Base-by-base conservation (phyloP, 2,113 vertebrate species). In the Archilochus colubris region DNA sequence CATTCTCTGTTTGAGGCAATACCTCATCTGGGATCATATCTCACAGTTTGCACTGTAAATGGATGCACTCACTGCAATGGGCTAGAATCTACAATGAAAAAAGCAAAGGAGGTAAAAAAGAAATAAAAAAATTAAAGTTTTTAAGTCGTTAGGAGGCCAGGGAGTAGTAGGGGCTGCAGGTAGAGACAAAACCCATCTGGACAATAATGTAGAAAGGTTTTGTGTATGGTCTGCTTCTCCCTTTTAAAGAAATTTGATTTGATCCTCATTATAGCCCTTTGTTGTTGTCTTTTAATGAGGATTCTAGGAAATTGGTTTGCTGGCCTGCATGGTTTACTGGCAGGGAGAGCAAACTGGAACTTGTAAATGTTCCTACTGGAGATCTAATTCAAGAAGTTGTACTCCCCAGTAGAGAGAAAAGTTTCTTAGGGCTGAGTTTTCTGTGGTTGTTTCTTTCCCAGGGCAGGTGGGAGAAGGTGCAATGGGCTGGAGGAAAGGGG, bases 1-100 rank as follows among this genome's bases (percentile, higher is more conserved):
- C 96, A 95, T 94, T 89, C 93, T 93, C 92, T 92, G 5, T 94
- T 97, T 68, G 92, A 86, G 68, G 86, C 89, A 82, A 54, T 95
- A 66, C 86, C 86, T 97, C 91, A 94, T 91, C 92, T 91, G 64
- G 94, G 89, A 93, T 95, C 89, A 13, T 82, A 86, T 92, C 92
- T 92, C 92, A 82, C 61, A 14, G 83, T 93, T 94, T 94, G 31
- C 66, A 14, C 44, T 82, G 69, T 75, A 89, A 92, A 91, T 86
- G 77, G 28, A 82, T 84, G 77, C 54, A 44, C 78, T 84, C n/a
- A 18, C 44, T 86, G 77, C 33, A 75, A 36, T 0, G 4, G 57
- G 30, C 18, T 48, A 30, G n/a, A 53, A 93, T 62, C 87, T 40
- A 30, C 68, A 43, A 6, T 12, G 28, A 44, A 86, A 92, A 67